Percentiles rank a stretch among this genome's conserved stretches.
Conservation (phyloP, 2,113 vertebrate genomes). For the Oryzias javanicus region DNA sequence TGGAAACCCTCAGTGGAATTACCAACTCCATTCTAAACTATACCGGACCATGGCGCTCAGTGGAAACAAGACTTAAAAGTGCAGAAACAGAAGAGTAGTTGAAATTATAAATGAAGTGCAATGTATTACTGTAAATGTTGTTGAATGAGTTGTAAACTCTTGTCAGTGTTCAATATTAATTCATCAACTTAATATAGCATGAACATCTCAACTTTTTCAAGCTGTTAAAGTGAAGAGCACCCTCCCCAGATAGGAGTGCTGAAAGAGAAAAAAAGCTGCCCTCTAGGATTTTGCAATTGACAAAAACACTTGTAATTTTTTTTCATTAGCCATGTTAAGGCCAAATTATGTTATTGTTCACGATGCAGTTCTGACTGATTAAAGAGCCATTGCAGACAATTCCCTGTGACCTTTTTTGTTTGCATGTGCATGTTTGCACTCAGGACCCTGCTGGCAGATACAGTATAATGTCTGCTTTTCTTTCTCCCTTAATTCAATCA, state of each 20-base stretch:
- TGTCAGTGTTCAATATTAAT: too few relatives aligned
- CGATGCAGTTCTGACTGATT: slow-evolving; percentile 38
- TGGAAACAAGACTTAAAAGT: too few relatives aligned
- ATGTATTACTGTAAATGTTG: too few relatives aligned
- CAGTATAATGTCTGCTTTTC: slow-evolving; percentile 85
- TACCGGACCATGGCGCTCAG: too few relatives aligned
- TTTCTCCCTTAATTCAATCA: slow-evolving; percentile 95
- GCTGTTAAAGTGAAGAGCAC: not conserved
- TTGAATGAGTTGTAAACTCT: too few relatives aligned
- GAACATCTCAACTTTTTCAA: too few relatives aligned
- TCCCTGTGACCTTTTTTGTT: slow-evolving; percentile 43
- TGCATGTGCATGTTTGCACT: slow-evolving; percentile 60
- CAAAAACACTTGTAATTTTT: not conserved
- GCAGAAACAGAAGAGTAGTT: too few relatives aligned
- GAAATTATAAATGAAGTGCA: too few relatives aligned
- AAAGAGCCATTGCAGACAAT: slow-evolving; percentile 39
- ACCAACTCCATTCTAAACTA: too few relatives aligned
- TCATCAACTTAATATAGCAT: too few relatives aligned
- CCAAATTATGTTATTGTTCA: slow-evolving; percentile 34
- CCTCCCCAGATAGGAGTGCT: not conserved
- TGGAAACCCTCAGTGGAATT: too few relatives aligned
- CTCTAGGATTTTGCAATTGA: not conserved
- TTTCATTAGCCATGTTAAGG: slow-evolving; percentile 9
- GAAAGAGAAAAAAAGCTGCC: not conserved
- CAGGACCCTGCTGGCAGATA: slow-evolving; percentile 85